Base-by-base conservation (phyloP, 2,797 vertebrate species). In the Microctenopoma steveboyesi region DNA sequence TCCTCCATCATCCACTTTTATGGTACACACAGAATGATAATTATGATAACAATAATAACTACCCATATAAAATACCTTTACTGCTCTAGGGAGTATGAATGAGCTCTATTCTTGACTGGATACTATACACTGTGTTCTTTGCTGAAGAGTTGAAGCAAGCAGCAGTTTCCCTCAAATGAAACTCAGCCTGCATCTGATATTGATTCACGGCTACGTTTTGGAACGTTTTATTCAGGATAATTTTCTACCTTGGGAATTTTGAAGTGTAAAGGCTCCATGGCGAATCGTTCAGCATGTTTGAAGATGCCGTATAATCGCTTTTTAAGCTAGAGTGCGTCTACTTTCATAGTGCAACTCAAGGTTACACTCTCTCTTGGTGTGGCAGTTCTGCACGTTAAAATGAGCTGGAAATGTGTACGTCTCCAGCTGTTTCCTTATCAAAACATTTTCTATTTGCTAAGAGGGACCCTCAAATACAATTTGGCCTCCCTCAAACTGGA, bases 11-110 rank as follows among this genome's bases (percentile, higher is more conserved):
- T 80, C 79, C 70, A 22, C 74, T 84, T 91, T 90, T 89, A 89
- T 79, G 74, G 83, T 64, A 77, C 80, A 83, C 57, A 46, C 55
- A 69, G 69, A 91, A 77, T 86, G 74, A 92, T 87, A 87, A 93
- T 88, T 84, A 86, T 86, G 81, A 85, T 85, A 87, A 92, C 82
- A 89, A 86, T 81, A 89, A 89, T 85, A 91, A 91, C 73, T 79
- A 79, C 77, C 82, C 75, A 78, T 85, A 88, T 88, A 81, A 90
- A 91, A 86, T 67, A 82, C 68, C 64, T 85, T 87, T 82, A 74
- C 71, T 66, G 74, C 89, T 72, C 74, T 76, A 56, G 62, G 58
- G 65, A 79, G 74, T 58, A 74, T 85, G 81, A 87, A 88, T 64
- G 73, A 77, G 77, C 71, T 78, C 53, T 63, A 42, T 78, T 76